Conservation (phyloP, 2,888 invertebrate species). For the Andricus quercusramuli region DNA sequence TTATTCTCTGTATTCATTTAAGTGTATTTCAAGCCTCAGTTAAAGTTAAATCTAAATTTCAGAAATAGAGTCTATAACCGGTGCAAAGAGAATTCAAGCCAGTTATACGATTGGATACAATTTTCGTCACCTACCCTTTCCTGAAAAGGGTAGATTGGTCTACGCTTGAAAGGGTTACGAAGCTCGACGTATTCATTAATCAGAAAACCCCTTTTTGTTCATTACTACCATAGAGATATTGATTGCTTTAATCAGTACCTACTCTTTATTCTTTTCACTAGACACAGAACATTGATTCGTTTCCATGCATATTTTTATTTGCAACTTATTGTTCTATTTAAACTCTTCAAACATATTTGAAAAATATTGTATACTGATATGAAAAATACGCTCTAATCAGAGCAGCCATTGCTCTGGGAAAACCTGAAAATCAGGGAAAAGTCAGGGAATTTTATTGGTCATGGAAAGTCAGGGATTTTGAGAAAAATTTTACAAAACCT, state of each 20-base stretch:
- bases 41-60: not conserved
- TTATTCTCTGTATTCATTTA: not conserved
- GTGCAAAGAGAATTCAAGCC: not conserved
- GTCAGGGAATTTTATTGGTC: no score
- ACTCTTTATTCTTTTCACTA: conserved; percentile 40
- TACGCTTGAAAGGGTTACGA: conserved; percentile 49
- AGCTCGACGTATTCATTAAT: conserved; percentile 68
- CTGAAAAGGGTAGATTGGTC: conserved; percentile 47
- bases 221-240: conserved; percentile 68
- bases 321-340: not conserved
- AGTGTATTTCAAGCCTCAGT: not conserved
- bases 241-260: conserved; percentile 64
- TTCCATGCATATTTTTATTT: not conserved
- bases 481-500: no score
- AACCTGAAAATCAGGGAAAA: no score
- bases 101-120: conserved; percentile 51
- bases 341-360: not conserved
- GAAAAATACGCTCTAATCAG: no score
- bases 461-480: no score
- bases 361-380: not conserved
- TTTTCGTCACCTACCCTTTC: conserved; percentile 46
- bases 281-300: not conserved
- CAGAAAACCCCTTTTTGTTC: conserved; percentile 65
- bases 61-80: not conserved
- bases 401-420: no score